A percentile compares a stretch with the other conserved stretches of the same genome.
These are phyloP conservation scores for Antheraea pernyi DNA, from an alignment of 1,140 invertebrate genomes.

Conservation along the genomic window DNA sequence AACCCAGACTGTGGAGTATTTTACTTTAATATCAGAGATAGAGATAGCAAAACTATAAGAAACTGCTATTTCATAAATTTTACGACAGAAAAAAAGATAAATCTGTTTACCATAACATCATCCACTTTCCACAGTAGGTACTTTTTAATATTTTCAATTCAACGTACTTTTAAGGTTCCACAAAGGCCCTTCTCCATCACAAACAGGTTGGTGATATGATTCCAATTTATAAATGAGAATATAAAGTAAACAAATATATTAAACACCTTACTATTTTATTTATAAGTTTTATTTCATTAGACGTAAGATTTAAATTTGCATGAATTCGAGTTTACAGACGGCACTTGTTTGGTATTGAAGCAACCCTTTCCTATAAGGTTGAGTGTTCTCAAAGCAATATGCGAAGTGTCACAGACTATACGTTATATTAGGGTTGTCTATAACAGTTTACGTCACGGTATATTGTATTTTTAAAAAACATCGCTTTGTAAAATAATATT, in stretches of 20 bases:
- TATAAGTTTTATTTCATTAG: not conserved
- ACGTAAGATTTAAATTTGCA: not conserved
- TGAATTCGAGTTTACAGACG: not conserved
- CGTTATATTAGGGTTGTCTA: not conserved
- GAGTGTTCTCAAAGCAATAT: slow-evolving; percentile 4
- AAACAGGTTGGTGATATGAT: not conserved
- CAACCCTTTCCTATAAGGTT: slow-evolving; percentile 2
- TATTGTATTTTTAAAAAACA: not conserved
- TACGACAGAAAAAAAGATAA: no score
- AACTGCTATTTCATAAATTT: no score
- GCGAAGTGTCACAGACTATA: slow-evolving; percentile 2
- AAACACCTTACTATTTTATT: not conserved
- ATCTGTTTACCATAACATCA: no score
- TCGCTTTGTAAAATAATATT: no score
- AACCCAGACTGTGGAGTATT: no score
- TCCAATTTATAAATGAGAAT: slow-evolving; percentile 5
- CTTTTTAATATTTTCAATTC: not conserved
- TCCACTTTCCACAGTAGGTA: no score
- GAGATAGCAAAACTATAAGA: no score
- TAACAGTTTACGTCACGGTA: not conserved
- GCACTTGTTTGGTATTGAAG: not conserved
- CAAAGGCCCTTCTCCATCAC: not conserved
- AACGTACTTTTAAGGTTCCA: not conserved
- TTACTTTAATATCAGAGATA: no score
- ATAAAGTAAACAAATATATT: not conserved